These are phyloP conservation scores for Corbicula japonica DNA, from an alignment of 2,888 invertebrate genomes.

Conservation along the genomic window DNA sequence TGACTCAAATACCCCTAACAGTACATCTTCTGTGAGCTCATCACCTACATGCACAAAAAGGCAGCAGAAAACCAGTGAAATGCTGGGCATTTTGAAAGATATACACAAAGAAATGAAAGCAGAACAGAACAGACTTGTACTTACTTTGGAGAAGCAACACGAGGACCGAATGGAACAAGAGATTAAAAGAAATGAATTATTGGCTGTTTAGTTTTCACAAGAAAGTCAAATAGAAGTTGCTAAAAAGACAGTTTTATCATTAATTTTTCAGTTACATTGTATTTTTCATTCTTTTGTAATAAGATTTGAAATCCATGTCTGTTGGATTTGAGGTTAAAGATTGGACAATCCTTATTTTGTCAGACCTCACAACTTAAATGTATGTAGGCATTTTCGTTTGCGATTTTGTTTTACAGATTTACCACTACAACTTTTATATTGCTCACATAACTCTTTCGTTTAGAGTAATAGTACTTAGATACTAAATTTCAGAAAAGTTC, in stretches of 20 bases:
- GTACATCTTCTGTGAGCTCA: neutral
- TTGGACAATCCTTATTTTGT: no score
- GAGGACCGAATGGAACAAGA: slow-evolving; percentile 4
- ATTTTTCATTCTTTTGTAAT: neutral
- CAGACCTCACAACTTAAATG: neutral
- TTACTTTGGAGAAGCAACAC: slow-evolving; percentile 9
- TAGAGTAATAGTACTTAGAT: neutral
- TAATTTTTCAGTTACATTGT: no score
- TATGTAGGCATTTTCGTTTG: neutral
- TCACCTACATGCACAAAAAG: slow-evolving; percentile 4
- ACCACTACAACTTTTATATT: neutral
- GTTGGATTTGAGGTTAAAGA: neutral
- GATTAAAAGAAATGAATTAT: neutral
- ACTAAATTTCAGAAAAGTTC: neutral
- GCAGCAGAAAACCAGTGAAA: neutral
- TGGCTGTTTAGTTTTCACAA: neutral
- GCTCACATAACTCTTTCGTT: neutral
- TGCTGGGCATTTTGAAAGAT: neutral
- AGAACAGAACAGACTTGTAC: slow-evolving; percentile 6
- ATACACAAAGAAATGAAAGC: slow-evolving; percentile 4
- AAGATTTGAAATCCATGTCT: slow-evolving; percentile 2
- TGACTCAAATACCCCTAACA: no score
- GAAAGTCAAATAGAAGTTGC: neutral
- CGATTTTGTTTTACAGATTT: neutral
- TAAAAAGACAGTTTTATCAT: neutral